Percentiles rank a stretch among this genome's conserved stretches.
phyloP scores from a whole-genome alignment of 1,140 invertebrate species.

The Scaptomyza montana region DNA sequence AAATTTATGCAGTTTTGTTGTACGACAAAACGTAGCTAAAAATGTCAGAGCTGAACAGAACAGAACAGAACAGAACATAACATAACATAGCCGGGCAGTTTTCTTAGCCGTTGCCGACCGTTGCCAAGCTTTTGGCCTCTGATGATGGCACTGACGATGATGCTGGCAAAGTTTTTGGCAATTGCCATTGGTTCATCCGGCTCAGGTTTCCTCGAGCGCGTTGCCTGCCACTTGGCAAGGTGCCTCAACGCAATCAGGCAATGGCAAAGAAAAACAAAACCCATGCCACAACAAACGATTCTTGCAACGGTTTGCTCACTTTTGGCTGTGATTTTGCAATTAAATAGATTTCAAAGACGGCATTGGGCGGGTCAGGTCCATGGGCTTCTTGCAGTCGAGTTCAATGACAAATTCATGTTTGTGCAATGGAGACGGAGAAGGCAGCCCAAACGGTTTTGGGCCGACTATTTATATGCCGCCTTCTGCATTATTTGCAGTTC shows the following conservation, averaged over 20 bases:
- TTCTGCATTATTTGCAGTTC: slow-evolving; percentile 63
- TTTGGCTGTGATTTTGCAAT: slow-evolving; percentile 81
- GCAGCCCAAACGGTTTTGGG: slow-evolving; percentile 21
- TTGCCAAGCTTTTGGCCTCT: slow-evolving; percentile 49
- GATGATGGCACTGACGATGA: slow-evolving; percentile 70
- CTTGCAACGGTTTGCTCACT: slow-evolving; percentile 49
- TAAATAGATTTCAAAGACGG: slow-evolving; percentile 70
- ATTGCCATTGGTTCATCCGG: slow-evolving; percentile 61
- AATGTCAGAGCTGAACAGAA: slow-evolving; percentile 44
- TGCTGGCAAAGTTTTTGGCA: slow-evolving; percentile 61
- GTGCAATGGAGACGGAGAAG: slow-evolving; percentile 37
- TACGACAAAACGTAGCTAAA: slow-evolving; percentile 62
- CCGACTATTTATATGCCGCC: slow-evolving; percentile 49
- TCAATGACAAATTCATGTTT: slow-evolving; percentile 71
- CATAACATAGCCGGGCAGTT: slow-evolving; percentile 28
- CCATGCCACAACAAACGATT: slow-evolving; percentile 40
- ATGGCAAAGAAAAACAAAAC: slow-evolving; percentile 61
- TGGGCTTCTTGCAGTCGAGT: slow-evolving; percentile 46
- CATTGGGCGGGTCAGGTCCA: background rate
- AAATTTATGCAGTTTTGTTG: slow-evolving; percentile 81
- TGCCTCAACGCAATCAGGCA: slow-evolving; percentile 55
- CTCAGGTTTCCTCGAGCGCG: slow-evolving; percentile 62
- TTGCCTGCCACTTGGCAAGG: slow-evolving; percentile 58
- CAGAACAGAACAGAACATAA: too few species aligned
- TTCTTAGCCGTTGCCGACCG: slow-evolving; percentile 17